Evolutionary conservation across 2,113 vertebrate species (phyloP), one percentile per base, ranked within the genome.

Genomic region (Platichthys stellatus): DNA sequence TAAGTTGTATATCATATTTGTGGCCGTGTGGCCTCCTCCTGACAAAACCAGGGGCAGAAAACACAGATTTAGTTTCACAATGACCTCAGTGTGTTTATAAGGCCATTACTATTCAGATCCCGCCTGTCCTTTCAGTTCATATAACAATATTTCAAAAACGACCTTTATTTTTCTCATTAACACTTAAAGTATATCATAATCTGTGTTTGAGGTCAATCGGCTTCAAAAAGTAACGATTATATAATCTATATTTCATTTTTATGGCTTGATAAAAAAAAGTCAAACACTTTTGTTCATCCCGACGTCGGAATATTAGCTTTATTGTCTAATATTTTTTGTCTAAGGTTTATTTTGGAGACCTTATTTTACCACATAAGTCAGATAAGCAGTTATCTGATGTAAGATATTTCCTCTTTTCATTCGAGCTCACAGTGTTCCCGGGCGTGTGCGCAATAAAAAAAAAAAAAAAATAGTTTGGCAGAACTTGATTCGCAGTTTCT

Each of bases 1-100:
- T n/a, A 9, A 38, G 66, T 47, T 79, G 43, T 69, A 69, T 6
- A 74, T 86, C n/a, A 74, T 54, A 62, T 71, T 75, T 64, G 62
- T 67, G 20, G 49, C 62, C 43, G 12, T 24, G 72, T 53, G 23
- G 31, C 72, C 40, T 79, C 17, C 23, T 7, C 0, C 12, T 11
- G 10, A 49, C 31, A 70, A 63, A 20, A 18, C 28, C 21, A 63
- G n/a, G 43, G 57, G 35, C 21, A 78, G 6, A 69, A 73, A 64
- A 54, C 9, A 21, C 31, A 49, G 68, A 54, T 57, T 54, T 31
- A 61, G 28, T 53, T 64, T 40, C 60, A 24, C 26, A 31, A 3
- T n/a, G 28, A 60, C 35, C 35, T 59, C 38, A 12, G 38, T 63
- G 53, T 68, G 10, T 53, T 74, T 9, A 63, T 13, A 65, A 40